These are phyloP conservation scores for Criorhina ranunculi DNA, from an alignment of 2,888 invertebrate genomes.

Conservation along the genomic window DNA sequence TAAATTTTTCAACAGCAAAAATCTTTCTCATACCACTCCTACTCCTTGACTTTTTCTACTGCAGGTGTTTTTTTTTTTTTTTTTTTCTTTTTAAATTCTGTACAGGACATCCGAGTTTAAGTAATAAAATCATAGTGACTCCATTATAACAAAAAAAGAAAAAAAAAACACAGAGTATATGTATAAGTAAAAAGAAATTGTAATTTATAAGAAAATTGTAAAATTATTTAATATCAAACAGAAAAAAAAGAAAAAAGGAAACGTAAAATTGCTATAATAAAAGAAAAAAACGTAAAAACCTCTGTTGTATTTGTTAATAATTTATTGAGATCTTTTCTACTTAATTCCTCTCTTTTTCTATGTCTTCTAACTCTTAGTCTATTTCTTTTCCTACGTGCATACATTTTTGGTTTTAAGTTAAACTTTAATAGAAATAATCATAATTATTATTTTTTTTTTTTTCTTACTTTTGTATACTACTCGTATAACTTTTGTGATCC, in stretches of 20 bases:
- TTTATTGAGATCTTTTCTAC: slow-evolving; percentile 41
- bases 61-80: background rate
- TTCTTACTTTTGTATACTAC: slow-evolving; percentile 39
- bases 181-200: slow-evolving; percentile 21
- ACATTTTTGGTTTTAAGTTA: slow-evolving; percentile 21
- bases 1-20: background rate
- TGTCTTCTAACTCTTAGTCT: background rate
- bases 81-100: slow-evolving; percentile 13
- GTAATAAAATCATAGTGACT: slow-evolving; percentile 46
- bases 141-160: slow-evolving; percentile 32
- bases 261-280: slow-evolving; percentile 24
- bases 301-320: slow-evolving; percentile 30
- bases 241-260: slow-evolving; percentile 7
- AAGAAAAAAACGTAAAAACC: slow-evolving; percentile 10
- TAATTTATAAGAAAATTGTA: slow-evolving; percentile 44
- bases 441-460: slow-evolving; percentile 25
- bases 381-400: background rate
- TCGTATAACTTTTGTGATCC: slow-evolving; percentile 41
- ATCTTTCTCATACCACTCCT: background rate
- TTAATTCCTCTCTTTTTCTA: slow-evolving; percentile 7
- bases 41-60: background rate
- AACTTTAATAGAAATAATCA: slow-evolving; percentile 12
- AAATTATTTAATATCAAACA: slow-evolving; percentile 27
- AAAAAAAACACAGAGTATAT: slow-evolving; percentile 20
- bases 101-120: slow-evolving; percentile 49